Percentiles rank a stretch among this genome's conserved stretches.
Conservation (phyloP, 2,888 invertebrate species). For the Ophion ellenae region DNA sequence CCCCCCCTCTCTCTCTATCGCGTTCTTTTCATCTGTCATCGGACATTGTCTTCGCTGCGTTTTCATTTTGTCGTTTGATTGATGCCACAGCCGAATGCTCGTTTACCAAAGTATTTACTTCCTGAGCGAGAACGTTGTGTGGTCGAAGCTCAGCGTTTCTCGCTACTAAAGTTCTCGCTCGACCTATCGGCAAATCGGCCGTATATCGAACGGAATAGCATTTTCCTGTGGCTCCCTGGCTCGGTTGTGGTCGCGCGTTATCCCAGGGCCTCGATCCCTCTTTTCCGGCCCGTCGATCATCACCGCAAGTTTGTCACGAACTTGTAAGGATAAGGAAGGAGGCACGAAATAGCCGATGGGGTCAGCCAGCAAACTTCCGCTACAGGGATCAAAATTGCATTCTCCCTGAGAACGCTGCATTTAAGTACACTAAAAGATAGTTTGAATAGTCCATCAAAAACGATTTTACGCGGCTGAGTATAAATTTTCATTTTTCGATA, state of each 20-base stretch:
- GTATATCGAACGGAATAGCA: slow-evolving; percentile 55
- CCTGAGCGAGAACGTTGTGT: slow-evolving; percentile 58
- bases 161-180: slow-evolving; percentile 43
- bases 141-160: slow-evolving; percentile 58
- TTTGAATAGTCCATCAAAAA: neutral
- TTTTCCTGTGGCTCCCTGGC: slow-evolving; percentile 56
- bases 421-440: neutral
- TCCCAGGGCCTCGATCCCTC: slow-evolving; percentile 43
- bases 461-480: neutral
- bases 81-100: slow-evolving; percentile 20
- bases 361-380: slow-evolving; percentile 61
- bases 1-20: slow-evolving; percentile 15
- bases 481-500: too few relatives aligned
- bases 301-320: slow-evolving; percentile 66
- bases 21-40: slow-evolving; percentile 21
- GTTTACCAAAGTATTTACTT: slow-evolving; percentile 57
- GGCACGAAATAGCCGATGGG: slow-evolving; percentile 59
- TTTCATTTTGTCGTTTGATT: slow-evolving; percentile 38
- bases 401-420: slow-evolving; percentile 20
- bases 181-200: slow-evolving; percentile 65
- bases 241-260: slow-evolving; percentile 40
- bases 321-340: slow-evolving; percentile 55
- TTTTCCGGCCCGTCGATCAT: slow-evolving; percentile 55
- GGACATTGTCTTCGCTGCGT: slow-evolving; percentile 34
- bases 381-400: slow-evolving; percentile 50